phyloP scores from a whole-genome alignment of 2,797 vertebrate species.

The Catharus ustulatus region DNA sequence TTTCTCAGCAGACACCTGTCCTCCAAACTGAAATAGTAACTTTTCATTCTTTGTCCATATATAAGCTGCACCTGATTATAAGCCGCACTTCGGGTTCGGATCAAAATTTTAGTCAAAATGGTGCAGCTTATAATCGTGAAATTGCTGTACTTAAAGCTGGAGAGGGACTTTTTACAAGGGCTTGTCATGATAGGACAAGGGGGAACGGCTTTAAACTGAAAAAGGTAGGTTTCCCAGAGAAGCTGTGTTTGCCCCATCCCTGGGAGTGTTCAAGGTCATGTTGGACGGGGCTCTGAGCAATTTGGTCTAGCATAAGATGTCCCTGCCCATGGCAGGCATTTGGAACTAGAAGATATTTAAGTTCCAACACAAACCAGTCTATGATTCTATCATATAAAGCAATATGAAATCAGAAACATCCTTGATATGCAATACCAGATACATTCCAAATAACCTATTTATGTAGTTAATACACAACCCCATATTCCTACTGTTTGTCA shows the following conservation, averaged over 20 bases:
- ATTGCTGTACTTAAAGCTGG: neutral
- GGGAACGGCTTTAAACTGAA: neutral
- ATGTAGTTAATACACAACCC: neutral
- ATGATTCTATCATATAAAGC: neutral
- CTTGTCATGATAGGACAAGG: neutral
- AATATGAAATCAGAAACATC: neutral
- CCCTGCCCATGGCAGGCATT: neutral
- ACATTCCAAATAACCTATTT: neutral
- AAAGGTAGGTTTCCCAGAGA: neutral
- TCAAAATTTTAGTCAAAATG: too few species aligned
- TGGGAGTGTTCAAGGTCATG: neutral
- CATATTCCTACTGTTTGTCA: neutral
- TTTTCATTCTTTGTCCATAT: too few species aligned
- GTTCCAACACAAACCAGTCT: neutral
- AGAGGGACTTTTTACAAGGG: neutral
- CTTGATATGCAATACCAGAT: neutral
- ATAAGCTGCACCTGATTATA: too few species aligned
- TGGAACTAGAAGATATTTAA: neutral
- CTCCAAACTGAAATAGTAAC: too few species aligned
- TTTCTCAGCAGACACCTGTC: too few species aligned
- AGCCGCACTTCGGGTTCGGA: too few species aligned
- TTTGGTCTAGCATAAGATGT: neutral
- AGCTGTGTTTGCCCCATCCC: neutral
- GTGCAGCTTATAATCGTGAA: too few species aligned
- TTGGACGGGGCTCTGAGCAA: neutral